Conservation (phyloP, 2,888 invertebrate species). For the Drosophila stalkeri region DNA sequence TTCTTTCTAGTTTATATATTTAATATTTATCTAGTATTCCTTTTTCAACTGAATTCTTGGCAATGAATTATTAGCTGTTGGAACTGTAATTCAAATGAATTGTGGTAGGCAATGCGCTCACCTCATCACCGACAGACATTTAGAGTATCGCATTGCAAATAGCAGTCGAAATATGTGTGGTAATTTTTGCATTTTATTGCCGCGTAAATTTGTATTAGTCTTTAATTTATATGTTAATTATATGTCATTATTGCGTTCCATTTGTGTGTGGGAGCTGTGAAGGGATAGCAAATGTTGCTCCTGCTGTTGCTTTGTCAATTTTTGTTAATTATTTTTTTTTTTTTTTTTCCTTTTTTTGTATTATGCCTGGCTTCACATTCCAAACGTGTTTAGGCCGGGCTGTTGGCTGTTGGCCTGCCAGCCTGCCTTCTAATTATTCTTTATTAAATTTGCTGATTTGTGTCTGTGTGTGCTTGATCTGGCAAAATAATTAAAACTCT, state of each 20-base stretch:
- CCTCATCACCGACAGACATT: neutral
- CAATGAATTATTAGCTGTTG: neutral
- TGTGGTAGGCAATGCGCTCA: neutral
- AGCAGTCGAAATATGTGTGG: constrained; percentile 26
- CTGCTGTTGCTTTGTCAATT: constrained; percentile 58
- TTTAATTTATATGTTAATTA: constrained; percentile 78
- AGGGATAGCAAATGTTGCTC: constrained; percentile 16
- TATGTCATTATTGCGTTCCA: constrained; percentile 55
- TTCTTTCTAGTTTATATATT: neutral
- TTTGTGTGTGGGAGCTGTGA: constrained; percentile 14
- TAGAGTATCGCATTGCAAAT: constrained; percentile 1
- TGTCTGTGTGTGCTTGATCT: constrained; percentile 22
- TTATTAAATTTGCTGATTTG: constrained; percentile 68
- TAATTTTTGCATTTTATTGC: constrained; percentile 63
- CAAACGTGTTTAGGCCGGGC: constrained; percentile 27
- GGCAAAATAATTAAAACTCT: constrained; percentile 68
- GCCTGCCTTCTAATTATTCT: constrained; percentile 69
- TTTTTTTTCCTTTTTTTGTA: constrained; percentile 49
- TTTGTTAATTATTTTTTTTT: constrained; percentile 73
- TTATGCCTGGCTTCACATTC: constrained; percentile 51
- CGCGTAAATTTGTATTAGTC: constrained; percentile 64
- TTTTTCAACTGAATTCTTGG: neutral
- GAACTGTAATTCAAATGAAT: constrained; percentile 10
- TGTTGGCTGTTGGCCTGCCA: constrained; percentile 1
- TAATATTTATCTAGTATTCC: neutral